Evolutionary conservation across 1,140 invertebrate species (phyloP), one percentile per base, ranked within the genome.

Genomic region (Drosophila burlai): DNA sequence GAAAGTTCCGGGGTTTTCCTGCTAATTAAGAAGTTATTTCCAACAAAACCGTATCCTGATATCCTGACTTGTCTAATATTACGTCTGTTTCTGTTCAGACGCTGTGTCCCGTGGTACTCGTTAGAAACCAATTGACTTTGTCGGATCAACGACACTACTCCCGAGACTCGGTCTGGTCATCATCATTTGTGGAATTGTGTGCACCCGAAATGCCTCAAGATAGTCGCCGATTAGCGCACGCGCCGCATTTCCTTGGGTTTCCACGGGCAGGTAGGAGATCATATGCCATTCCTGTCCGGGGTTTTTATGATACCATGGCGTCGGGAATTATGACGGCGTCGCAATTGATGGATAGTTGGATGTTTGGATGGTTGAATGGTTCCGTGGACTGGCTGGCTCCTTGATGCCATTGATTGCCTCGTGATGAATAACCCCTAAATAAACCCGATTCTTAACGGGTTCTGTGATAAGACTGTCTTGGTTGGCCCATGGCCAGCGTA

Each of bases 121-220:
- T 87, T 83, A 87, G 80, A 87, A 89, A 87, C 83, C 80, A 87
- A 89, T 87, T 87, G 83, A 87, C 83, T 87, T 67, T 67, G 52
- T 24, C 42, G 67, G 80, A 89, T 87, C 64, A 89, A 74, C 67
- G 84, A 87, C 72, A 87, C 71, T 47, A 36, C 16, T 40, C 49
- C 36, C 3, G 24, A 15, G 18, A 68, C 24, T 40, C 18, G 50
- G 36, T 60, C 76, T 80, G 80, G 66, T 47, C 83, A 83, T 77
- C 83, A 83, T 77, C 18, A 80, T 86, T 80, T 86, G 49, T 52
- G 26, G 43, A 60, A 81, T 84, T 81, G 62, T 81, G 49, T 83
- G 38, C 57, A 65, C 29, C 57, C 57, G 16, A 26, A 43, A 64
- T 24, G 34, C 52, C 18, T 38, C 8, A 6, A 11, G 34, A 63